Conservation (phyloP, 2,888 invertebrate species). For the Brachypalpus laphriformis region DNA sequence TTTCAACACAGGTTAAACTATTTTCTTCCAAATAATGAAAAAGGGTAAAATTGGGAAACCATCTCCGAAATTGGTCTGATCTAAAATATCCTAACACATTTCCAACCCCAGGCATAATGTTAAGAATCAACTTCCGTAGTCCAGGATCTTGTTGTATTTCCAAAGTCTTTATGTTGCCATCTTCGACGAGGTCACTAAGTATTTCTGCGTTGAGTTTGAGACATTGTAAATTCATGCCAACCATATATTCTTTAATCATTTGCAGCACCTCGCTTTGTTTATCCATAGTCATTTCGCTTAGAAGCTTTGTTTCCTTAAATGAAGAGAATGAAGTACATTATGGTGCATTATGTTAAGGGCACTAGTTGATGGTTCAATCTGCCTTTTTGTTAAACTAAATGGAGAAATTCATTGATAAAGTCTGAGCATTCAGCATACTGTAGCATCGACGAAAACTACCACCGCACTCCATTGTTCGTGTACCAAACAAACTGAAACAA, state of each 20-base stretch:
- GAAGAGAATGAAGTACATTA: background rate
- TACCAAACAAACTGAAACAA: no score
- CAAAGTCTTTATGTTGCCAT: background rate
- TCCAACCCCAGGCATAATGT: constrained; percentile 31
- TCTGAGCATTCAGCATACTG: no score
- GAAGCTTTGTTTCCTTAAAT: constrained; percentile 14
- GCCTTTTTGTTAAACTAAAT: no score
- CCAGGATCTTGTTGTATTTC: background rate
- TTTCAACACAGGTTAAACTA: constrained; percentile 5
- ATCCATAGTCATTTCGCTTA: background rate
- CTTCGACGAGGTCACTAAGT: background rate
- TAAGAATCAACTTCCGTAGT: background rate
- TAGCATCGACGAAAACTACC: no score
- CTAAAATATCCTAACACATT: constrained; percentile 23
- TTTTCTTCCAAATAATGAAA: background rate
- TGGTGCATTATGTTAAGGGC: background rate
- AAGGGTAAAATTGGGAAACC: constrained; percentile 9
- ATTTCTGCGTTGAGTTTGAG: constrained; percentile 9
- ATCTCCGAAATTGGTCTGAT: background rate
- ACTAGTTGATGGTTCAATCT: no score
- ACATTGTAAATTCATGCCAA: constrained; percentile 9
- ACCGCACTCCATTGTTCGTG: no score
- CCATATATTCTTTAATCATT: constrained; percentile 9
- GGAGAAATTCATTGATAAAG: no score
- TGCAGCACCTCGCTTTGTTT: background rate